phyloP scores from a whole-genome alignment of 2,113 vertebrate species.

The Hypocryptadius cinnamomeus region DNA sequence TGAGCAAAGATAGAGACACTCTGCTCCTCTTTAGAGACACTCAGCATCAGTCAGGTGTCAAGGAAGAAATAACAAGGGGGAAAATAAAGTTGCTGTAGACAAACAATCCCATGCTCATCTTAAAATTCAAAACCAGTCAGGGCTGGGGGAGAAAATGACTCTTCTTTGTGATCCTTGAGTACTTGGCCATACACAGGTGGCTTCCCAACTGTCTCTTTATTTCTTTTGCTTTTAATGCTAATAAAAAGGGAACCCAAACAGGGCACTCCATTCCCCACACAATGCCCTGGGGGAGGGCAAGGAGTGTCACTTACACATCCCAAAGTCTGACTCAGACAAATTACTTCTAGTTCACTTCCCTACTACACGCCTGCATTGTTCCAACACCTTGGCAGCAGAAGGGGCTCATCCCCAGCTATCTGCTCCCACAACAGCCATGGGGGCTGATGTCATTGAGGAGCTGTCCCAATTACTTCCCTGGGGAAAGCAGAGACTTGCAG shows the following conservation, averaged over 20 bases:
- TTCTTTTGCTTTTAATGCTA: constrained; percentile 45
- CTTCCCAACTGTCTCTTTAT: constrained; percentile 50
- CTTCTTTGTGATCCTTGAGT: constrained; percentile 21
- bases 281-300: constrained; percentile 48
- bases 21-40: neutral
- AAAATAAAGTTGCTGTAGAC: neutral
- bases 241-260: constrained; percentile 43
- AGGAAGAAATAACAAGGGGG: neutral
- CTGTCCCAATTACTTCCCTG: constrained; percentile 67
- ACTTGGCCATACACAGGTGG: constrained; percentile 9
- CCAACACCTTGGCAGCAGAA: constrained; percentile 53
- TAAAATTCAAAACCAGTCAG: neutral
- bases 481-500: constrained; percentile 58
- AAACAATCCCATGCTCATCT: neutral
- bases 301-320: constrained; percentile 29
- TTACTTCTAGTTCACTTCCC: constrained; percentile 75
- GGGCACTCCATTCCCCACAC: constrained; percentile 21
- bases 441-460: neutral
- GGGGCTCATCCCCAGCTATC: constrained; percentile 37
- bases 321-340: constrained; percentile 62
- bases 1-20: neutral
- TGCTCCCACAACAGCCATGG: constrained; percentile 10
- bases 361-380: constrained; percentile 71
- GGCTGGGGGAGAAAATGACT: neutral
- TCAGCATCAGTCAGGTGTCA: neutral